These are phyloP conservation scores for Vipera latastei DNA, from an alignment of 2,797 vertebrate genomes.

Conservation along the genomic window DNA sequence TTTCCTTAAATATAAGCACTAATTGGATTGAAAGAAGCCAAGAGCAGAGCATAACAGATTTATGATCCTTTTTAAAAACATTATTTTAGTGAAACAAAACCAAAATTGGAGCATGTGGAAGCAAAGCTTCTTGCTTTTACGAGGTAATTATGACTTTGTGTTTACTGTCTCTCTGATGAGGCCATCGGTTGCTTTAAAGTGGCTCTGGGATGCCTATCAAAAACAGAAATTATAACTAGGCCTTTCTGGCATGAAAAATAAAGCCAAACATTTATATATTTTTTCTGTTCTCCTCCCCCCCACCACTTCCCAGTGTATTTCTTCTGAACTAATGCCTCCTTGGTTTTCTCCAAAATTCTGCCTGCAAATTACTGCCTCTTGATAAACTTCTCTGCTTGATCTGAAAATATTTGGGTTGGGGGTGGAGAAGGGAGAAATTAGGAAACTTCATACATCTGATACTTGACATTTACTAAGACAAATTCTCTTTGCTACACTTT, in stretches of 20 bases:
- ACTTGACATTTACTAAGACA: conserved; percentile 8
- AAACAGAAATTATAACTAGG: conserved; percentile 65
- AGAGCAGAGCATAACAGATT: conserved; percentile 64
- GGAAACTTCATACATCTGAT: conserved; percentile 21
- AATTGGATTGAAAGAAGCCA: conserved; percentile 72
- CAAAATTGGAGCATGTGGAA: conserved; percentile 60
- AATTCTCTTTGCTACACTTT: conserved; percentile 19
- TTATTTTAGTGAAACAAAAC: conserved; percentile 58
- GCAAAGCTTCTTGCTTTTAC: conserved; percentile 60
- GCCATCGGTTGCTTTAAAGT: conserved; percentile 64
- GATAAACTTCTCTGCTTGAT: conserved; percentile 43
- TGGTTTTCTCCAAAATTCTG: conserved; percentile 26
- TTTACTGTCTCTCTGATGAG: conserved; percentile 66
- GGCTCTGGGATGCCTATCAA: conserved; percentile 64
- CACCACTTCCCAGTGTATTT: conserved; percentile 44
- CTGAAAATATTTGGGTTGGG: conserved; percentile 47
- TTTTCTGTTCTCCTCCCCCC: conserved; percentile 52
- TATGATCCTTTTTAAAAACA: conserved; percentile 51
- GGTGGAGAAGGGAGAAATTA: background rate
- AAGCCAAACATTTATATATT: conserved; percentile 48
- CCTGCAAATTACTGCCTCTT: conserved; percentile 52
- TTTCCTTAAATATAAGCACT: conserved; percentile 63
- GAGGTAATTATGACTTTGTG: conserved; percentile 72
- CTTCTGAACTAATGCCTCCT: conserved; percentile 36
- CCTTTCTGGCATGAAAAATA: conserved; percentile 59